Evolutionary conservation across 2,113 vertebrate genomes (phyloP), one percentile per base, ranked within the genome.

Genomic region (Sarotherodon lohbergeri): DNA sequence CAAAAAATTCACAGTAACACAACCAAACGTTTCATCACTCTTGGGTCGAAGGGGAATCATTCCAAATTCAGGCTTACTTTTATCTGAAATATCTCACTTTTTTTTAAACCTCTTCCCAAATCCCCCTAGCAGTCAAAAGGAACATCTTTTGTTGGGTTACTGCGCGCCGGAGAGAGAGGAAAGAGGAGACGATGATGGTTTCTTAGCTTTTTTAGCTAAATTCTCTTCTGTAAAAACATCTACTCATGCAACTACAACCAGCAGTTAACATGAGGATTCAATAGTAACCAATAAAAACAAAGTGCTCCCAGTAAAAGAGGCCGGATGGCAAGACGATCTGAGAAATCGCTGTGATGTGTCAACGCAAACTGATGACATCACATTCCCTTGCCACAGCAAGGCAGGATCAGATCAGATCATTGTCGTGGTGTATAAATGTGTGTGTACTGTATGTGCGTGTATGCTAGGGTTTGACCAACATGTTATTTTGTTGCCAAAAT

Each of bases 301-400:
- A 85, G 88, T 86, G 88, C 89, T 90, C 55, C 66, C 66, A 85
- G 57, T 83, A n/a, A 78, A 89, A 87, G 11, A 7, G 36, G 34
- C 1, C 1, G 12, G 7, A 87, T 66, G 82, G 81, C 39, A 6
- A 82, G 29, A 83, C 5, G 19, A 55, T 84, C 9, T 13, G 12
- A 86, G 43, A 84, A 86, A 80, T 81, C 13, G 59, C 7, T 17
- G 56, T 63, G 63, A 89, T 43, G 32, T 73, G 59, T 85, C 41
- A 76, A 57, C 41, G 61, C 61, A 81, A 55, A 79, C 19, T 9
- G 57, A 85, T 89, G 87, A 88, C 86, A 81, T 93, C 90, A 90
- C 82, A 78, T 82, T 89, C 32, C 29, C 78, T 9, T 24, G 43
- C 63, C 55, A 19, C 50, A 54, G 48, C 19, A n/a, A 85, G 82